These are phyloP conservation scores for Liodrosophila aerea DNA, from an alignment of 2,888 invertebrate genomes.

Conservation along the genomic window DNA sequence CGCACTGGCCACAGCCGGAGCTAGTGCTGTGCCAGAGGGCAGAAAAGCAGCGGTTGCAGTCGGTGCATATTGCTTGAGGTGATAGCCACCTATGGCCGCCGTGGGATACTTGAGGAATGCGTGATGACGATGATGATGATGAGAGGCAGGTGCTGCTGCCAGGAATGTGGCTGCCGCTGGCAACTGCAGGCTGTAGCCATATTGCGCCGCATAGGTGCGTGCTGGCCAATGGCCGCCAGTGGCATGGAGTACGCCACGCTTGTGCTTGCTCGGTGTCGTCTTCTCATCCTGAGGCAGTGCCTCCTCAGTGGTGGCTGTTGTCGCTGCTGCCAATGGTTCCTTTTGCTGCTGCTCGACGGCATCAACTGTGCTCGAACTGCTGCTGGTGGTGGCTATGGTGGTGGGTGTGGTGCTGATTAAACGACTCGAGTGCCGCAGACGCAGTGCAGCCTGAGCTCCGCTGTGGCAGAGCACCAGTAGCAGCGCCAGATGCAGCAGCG, in stretches of 20 bases:
- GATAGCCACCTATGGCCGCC: slow-evolving; percentile 29
- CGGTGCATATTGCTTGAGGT: slow-evolving; percentile 41
- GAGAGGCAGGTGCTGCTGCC: slow-evolving; percentile 48
- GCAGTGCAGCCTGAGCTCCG: slow-evolving; percentile 39
- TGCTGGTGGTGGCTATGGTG: slow-evolving; percentile 28
- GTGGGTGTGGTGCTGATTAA: slow-evolving; percentile 38
- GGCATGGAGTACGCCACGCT: slow-evolving; percentile 75
- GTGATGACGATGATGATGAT: slow-evolving; percentile 32
- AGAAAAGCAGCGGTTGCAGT: slow-evolving; percentile 12
- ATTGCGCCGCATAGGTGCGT: slow-evolving; percentile 77
- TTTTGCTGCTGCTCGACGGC: slow-evolving; percentile 4
- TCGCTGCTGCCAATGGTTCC: background rate
- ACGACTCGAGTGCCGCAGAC: slow-evolving; percentile 52
- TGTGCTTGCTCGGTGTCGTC: slow-evolving; percentile 58
- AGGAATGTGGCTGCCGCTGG: slow-evolving; percentile 64
- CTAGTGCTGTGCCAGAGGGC: slow-evolving; percentile 13
- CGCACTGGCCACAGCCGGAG: slow-evolving; percentile 12
- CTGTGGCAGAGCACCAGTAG: slow-evolving; percentile 11
- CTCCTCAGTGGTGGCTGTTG: background rate
- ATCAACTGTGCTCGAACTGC: slow-evolving; percentile 6
- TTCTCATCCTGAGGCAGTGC: background rate
- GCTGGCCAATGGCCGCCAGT: slow-evolving; percentile 70
- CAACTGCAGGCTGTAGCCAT: slow-evolving; percentile 76
- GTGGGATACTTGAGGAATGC: slow-evolving; percentile 53
- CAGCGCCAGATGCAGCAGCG: slow-evolving; percentile 19